phyloP scores from a whole-genome alignment of 2,113 vertebrate species.

The Poeciliopsis retropinna region DNA sequence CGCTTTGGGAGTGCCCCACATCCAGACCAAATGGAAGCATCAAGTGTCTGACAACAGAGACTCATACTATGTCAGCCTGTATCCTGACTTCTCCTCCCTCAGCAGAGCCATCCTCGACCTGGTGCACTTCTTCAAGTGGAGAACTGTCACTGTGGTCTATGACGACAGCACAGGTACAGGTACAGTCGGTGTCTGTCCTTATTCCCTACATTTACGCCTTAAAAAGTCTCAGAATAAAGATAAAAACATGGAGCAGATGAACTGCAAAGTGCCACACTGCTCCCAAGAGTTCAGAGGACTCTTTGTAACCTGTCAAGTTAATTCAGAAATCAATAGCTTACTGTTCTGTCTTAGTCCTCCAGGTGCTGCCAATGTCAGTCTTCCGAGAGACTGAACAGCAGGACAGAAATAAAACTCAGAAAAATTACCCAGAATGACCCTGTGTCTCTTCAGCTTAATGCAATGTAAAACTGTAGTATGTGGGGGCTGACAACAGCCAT shows the following conservation, averaged over 20 bases:
- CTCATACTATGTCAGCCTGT: conserved; percentile 97
- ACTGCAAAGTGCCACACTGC: conserved; percentile 37
- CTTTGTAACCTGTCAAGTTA: conserved; percentile 75
- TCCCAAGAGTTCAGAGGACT: conserved; percentile 57
- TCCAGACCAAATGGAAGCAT: conserved; percentile 98
- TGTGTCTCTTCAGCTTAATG: conserved; percentile 73
- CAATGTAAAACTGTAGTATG: conserved; percentile 56
- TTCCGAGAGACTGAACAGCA: conserved; percentile 67
- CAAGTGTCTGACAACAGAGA: conserved; percentile 98
- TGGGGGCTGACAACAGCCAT: conserved; percentile 65
- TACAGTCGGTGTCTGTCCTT: conserved; percentile 53
- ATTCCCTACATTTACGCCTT: conserved; percentile 1
- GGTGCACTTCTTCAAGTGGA: conserved; percentile 99
- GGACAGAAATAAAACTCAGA: conserved; percentile 25
- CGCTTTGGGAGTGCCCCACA: conserved; percentile 85
- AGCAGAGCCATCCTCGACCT: conserved; percentile 97
- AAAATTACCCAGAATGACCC: conserved; percentile 72
- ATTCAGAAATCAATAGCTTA: conserved; percentile 79
- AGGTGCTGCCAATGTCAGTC: conserved; percentile 70
- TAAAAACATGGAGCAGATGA: conserved; percentile 35
- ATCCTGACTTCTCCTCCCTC: conserved; percentile 96
- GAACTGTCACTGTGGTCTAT: conserved; percentile 87
- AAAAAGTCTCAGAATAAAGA: conserved; percentile 20
- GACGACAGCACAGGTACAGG: conserved; percentile 97
- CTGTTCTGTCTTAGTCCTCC: conserved; percentile 69